Base-by-base conservation (phyloP, 92 coral and sea anemone genomes). In the Porites rus region DNA sequence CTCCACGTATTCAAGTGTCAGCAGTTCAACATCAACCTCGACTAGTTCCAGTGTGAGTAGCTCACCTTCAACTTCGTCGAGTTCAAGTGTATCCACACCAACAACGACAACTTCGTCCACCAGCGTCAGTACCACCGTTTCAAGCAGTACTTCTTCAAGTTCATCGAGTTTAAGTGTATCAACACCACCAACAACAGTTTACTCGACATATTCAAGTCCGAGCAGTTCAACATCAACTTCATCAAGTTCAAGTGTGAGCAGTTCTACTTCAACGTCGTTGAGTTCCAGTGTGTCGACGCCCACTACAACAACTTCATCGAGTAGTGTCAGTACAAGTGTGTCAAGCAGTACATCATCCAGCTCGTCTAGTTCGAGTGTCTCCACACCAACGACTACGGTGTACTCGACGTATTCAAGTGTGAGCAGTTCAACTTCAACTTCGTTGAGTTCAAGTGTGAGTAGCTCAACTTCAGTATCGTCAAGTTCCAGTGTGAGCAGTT, bases 1-100 rank as follows among this genome's bases (percentile, higher is more conserved):
- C 2, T 24, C 74, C 5, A 1, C 28, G 2, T 13, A 17, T 11
- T 25, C 75, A 31, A 71, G 75, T 71, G 52, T 71, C 8, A 25
- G 90, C 0, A 72, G 65, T 4, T 58, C 92, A 21, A 13, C 81
- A 2, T 78, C 86, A 4, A 89, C 60, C 64, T 59, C 69, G 21
- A 12, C 51, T 1, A 77, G 81, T 10, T 60, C 46, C 63, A 67
- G 83, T 20, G 69, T 76, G 1, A 71, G 58, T 8, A 71, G 22
- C 46, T 61, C 81, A 10, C 22, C 69, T 20, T 58, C 80, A 76
- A 76, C 52, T 28, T 18, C 53, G 20, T 4, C 65, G 22, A 76
- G 66, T 22, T 24, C 80, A 43, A 71, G 43, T 31, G 43, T 3
- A 43, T 75, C 79, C 18, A 31, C 65, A 2, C 11, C 79, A 10